Conservation (phyloP, 2,888 invertebrate genomes). For the Drosophila fulvimacula region DNA sequence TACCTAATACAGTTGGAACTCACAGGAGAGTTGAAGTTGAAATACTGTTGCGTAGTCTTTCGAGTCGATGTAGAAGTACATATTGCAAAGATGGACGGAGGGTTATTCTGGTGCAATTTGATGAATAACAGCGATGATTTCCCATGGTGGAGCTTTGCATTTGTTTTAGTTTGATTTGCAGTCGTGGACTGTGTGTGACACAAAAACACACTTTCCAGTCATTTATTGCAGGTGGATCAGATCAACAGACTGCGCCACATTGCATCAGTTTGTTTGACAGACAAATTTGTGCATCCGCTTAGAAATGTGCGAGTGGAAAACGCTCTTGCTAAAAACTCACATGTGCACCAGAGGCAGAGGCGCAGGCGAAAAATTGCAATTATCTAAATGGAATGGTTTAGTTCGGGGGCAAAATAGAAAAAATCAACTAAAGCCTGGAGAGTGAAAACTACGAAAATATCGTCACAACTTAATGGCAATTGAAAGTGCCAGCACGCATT, state of each 20-base stretch:
- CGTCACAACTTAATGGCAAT: slow-evolving; percentile 39
- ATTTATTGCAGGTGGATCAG: slow-evolving; percentile 60
- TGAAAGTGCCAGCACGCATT: slow-evolving; percentile 48
- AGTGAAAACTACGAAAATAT: neutral
- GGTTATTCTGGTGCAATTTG: slow-evolving; percentile 7
- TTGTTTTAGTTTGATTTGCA: slow-evolving; percentile 32
- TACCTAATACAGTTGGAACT: neutral
- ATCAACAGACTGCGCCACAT: slow-evolving; percentile 21
- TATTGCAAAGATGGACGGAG: neutral
- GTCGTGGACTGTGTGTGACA: slow-evolving; percentile 50
- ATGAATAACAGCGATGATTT: slow-evolving; percentile 30
- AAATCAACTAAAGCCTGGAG: neutral
- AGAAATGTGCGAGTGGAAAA: slow-evolving; percentile 67
- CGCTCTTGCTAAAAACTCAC: slow-evolving; percentile 39
- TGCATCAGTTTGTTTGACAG: slow-evolving; percentile 54
- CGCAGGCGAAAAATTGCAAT: slow-evolving; percentile 66
- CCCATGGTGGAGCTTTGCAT: slow-evolving; percentile 40
- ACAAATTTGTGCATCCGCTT: slow-evolving; percentile 70
- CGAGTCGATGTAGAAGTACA: neutral
- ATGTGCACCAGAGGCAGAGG: slow-evolving; percentile 13
- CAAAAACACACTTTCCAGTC: slow-evolving; percentile 66
- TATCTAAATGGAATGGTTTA: slow-evolving; percentile 69
- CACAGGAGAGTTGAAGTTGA: neutral
- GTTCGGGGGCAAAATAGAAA: slow-evolving; percentile 3
- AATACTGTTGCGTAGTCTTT: neutral